Evolutionary conservation across 2,113 vertebrate species (phyloP).

Genomic region (Entomyzon cyanotis): DNA sequence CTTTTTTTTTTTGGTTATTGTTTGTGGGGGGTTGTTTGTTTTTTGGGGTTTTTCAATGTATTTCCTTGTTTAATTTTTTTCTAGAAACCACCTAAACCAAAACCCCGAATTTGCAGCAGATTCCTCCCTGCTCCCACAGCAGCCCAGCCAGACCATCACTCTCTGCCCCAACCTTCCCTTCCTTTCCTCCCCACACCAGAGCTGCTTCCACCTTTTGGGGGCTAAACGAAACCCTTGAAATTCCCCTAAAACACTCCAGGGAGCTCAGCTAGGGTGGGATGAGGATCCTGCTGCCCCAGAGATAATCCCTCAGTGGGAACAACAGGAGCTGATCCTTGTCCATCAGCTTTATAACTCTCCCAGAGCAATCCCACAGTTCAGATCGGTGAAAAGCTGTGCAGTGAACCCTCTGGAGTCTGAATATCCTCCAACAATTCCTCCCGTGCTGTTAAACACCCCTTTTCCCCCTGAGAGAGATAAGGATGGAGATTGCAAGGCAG

Average conservation of each 20-base stretch:
- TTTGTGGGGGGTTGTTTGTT: no score
- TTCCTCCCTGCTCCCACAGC: not conserved
- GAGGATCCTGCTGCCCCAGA: not conserved
- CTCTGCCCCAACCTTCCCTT: not conserved
- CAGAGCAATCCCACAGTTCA: not conserved
- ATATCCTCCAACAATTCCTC: not conserved
- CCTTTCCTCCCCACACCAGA: not conserved
- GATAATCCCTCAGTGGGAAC: not conserved
- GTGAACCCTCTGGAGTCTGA: not conserved
- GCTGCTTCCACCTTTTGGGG: not conserved
- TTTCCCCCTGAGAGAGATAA: not conserved
- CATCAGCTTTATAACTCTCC: not conserved
- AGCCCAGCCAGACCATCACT: not conserved
- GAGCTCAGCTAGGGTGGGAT: not conserved
- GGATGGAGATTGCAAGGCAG: not conserved
- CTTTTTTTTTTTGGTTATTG: no score
- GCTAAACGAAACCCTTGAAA: not conserved
- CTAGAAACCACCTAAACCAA: not conserved
- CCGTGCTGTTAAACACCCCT: not conserved
- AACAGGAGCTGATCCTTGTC: not conserved
- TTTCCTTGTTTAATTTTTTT: not conserved
- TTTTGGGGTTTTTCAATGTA: accelerated
- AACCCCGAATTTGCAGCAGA: not conserved
- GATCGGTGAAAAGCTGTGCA: not conserved
- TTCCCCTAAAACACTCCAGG: not conserved